Conservation (phyloP, 1,140 invertebrate species). For the Notospermus geniculatus region DNA sequence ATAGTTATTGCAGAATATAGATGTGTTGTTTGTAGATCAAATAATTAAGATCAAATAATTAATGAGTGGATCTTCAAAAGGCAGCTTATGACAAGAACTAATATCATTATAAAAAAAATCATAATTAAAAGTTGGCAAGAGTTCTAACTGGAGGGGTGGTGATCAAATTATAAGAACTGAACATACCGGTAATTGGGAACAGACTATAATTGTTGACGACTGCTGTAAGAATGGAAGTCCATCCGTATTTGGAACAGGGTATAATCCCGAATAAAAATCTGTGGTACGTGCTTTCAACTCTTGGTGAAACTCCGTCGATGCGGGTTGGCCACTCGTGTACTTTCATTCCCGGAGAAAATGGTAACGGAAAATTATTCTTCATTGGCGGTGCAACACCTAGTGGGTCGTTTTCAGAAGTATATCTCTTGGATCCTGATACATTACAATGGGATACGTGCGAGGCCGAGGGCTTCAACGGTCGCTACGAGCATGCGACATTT, state of each 20-base stretch:
- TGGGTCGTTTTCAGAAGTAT: constrained; percentile 49
- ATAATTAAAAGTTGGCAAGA: too few relatives aligned
- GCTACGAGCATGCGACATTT: constrained; percentile 53
- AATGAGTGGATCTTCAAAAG: background rate
- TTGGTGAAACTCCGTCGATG: constrained; percentile 49
- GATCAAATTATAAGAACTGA: too few relatives aligned
- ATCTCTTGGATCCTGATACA: constrained; percentile 49
- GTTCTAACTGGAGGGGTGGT: too few relatives aligned
- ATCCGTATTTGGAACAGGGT: constrained; percentile 46
- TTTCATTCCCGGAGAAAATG: constrained; percentile 30
- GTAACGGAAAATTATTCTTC: constrained; percentile 46
- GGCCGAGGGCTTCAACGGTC: constrained; percentile 37
- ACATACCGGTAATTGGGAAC: too few relatives aligned
- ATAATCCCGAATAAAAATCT: constrained; percentile 36
- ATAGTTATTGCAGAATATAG: too few relatives aligned
- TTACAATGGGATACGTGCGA: constrained; percentile 49
- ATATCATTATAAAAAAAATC: background rate
- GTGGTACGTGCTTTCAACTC: constrained; percentile 51
- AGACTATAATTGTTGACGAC: too few relatives aligned
- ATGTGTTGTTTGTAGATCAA: too few relatives aligned
- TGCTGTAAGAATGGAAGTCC: constrained; percentile 50
- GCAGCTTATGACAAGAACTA: background rate
- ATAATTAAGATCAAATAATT: background rate
- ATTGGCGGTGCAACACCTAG: constrained; percentile 55
- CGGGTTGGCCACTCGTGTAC: constrained; percentile 53